Evolutionary conservation across 1,140 invertebrate genomes (phyloP).

Genomic region (Adelges cooleyi): DNA sequence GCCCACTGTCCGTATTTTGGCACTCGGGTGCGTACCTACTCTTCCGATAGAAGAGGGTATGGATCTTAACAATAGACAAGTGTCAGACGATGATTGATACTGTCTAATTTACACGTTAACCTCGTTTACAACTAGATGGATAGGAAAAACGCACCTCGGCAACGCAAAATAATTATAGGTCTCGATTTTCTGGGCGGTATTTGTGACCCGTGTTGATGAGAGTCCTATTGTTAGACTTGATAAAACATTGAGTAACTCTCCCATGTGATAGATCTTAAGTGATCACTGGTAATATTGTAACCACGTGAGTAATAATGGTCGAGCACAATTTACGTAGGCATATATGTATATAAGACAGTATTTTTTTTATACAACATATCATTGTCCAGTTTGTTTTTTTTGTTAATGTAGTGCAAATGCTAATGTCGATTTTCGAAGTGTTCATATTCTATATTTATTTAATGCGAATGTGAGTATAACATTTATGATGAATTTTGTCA

Average conservation of each 20-base stretch:
- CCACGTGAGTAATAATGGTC: neutral
- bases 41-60: neutral
- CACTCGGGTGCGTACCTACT: neutral
- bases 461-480: too few relatives aligned
- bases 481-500: too few relatives aligned
- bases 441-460: too few relatives aligned
- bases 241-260: neutral
- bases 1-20: neutral
- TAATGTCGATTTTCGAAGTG: too few relatives aligned
- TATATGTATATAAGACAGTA: too few relatives aligned
- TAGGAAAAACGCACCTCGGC: neutral
- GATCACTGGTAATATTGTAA: neutral
- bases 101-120: slow-evolving; percentile 4
- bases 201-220: neutral
- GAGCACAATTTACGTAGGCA: too few relatives aligned
- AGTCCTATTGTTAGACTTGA: slow-evolving; percentile 1
- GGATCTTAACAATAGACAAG: slow-evolving; percentile 4
- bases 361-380: too few relatives aligned
- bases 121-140: neutral
- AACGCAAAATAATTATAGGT: slow-evolving; percentile 9
- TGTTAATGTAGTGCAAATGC: too few relatives aligned
- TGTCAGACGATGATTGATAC: slow-evolving; percentile 12
- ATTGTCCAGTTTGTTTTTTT: too few relatives aligned
- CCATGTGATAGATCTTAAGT: too few relatives aligned
- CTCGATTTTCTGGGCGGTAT: neutral